Evolutionary conservation across 1,140 invertebrate species (phyloP).

Genomic region (Listronotus oregonensis): DNA sequence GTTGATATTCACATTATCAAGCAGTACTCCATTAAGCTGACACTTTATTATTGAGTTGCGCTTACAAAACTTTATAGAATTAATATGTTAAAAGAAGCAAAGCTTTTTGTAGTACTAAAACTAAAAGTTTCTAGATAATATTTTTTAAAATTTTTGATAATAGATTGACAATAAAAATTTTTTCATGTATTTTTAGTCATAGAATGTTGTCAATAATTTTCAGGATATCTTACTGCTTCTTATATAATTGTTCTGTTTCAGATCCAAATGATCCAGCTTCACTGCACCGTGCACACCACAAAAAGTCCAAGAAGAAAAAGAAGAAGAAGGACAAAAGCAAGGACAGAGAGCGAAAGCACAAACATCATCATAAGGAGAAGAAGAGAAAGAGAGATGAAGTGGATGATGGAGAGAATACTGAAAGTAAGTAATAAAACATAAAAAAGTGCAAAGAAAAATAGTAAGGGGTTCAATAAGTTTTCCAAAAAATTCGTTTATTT

Average conservation of each 20-base stretch:
- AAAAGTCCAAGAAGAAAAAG: constrained; percentile 75
- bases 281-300: constrained; percentile 49
- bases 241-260: neutral
- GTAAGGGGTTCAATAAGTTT: constrained; percentile 5
- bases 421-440: constrained; percentile 8
- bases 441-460: constrained; percentile 23
- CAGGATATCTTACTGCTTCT: too few species aligned
- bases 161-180: too few species aligned
- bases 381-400: constrained; percentile 63
- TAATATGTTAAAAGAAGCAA: too few species aligned
- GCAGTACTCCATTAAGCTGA: too few species aligned
- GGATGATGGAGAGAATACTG: constrained; percentile 37
- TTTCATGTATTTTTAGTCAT: too few species aligned
- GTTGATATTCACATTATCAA: too few species aligned
- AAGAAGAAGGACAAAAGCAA: constrained; percentile 73
- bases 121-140: too few species aligned
- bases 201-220: too few species aligned
- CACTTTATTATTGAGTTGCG: too few species aligned
- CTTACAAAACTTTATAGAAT: too few species aligned
- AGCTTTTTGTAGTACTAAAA: too few species aligned
- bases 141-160: too few species aligned
- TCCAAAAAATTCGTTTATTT: neutral
- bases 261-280: constrained; percentile 45
- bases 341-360: constrained; percentile 69
- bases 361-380: constrained; percentile 74